A percentile compares a stretch with the other conserved stretches of the same genome.
Evolutionary conservation across 2,113 vertebrate species (phyloP).

Genomic region (Willisornis vidua): DNA sequence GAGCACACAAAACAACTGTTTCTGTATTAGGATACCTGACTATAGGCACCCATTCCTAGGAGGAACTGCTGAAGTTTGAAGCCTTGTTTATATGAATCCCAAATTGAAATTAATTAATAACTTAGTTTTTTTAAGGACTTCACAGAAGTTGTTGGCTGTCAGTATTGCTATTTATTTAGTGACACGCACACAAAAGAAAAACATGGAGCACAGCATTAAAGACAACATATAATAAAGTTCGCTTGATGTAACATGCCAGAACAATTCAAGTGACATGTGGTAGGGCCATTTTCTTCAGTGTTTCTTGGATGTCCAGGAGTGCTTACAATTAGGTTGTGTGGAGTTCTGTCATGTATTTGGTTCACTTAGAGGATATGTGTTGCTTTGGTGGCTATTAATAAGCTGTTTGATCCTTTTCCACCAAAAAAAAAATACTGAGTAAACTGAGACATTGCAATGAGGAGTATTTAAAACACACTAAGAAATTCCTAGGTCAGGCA

Average conservation of each 20-base stretch:
- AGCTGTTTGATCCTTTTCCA: not conserved
- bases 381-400: not conserved
- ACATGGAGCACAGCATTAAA: not conserved
- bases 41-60: not conserved
- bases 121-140: not conserved
- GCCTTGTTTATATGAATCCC: not conserved
- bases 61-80: not conserved
- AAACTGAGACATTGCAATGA: not conserved
- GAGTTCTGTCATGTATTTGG: not conserved
- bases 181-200: not conserved
- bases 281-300: not conserved
- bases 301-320: not conserved
- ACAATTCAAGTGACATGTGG: not conserved
- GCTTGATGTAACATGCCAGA: not conserved
- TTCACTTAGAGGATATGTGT: not conserved
- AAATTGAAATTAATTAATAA: not conserved
- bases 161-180: not conserved
- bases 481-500: not conserved
- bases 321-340: not conserved
- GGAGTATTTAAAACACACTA: not conserved
- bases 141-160: not conserved
- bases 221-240: not conserved
- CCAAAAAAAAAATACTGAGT: not conserved
- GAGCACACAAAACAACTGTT: not conserved
- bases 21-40: not conserved